Evolutionary conservation across 1,140 invertebrate species (phyloP).

Genomic region (Sweltsa coloradensis): DNA sequence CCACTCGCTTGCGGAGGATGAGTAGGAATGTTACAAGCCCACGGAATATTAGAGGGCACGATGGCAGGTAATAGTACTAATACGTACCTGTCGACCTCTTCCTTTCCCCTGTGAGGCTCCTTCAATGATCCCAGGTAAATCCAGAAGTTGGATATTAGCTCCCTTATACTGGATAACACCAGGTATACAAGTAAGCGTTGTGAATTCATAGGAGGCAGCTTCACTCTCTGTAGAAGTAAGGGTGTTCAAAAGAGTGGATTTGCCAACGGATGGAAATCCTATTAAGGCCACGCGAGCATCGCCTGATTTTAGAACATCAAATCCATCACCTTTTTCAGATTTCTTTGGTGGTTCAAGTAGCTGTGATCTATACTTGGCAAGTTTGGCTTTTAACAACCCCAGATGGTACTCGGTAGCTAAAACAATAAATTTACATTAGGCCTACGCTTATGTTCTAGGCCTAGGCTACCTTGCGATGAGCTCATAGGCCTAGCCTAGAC

Average conservation of each 20-base stretch:
- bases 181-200: slow-evolving; percentile 97
- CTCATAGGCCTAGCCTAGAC: no score
- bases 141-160: slow-evolving; percentile 95
- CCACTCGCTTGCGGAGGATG: no score
- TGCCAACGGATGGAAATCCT: slow-evolving; percentile 93
- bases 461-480: background rate
- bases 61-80: slow-evolving; percentile 19
- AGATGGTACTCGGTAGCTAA: slow-evolving; percentile 98
- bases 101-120: slow-evolving; percentile 91
- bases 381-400: slow-evolving; percentile 94
- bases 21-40: no score
- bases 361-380: slow-evolving; percentile 95
- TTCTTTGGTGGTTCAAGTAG: slow-evolving; percentile 91
- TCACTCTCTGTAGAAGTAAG: slow-evolving; percentile 92
- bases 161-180: slow-evolving; percentile 97
- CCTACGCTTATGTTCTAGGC: background rate
- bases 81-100: slow-evolving; percentile 62
- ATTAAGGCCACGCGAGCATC: slow-evolving; percentile 98
- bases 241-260: slow-evolving; percentile 89
- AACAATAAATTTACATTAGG: slow-evolving; percentile 22
- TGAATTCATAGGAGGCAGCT: slow-evolving; percentile 97
- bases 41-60: background rate
- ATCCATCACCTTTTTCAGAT: slow-evolving; percentile 96
- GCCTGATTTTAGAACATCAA: slow-evolving; percentile 98
- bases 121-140: slow-evolving; percentile 96